Conservation (phyloP, 2,113 vertebrate species). For the Mobula hypostoma region DNA sequence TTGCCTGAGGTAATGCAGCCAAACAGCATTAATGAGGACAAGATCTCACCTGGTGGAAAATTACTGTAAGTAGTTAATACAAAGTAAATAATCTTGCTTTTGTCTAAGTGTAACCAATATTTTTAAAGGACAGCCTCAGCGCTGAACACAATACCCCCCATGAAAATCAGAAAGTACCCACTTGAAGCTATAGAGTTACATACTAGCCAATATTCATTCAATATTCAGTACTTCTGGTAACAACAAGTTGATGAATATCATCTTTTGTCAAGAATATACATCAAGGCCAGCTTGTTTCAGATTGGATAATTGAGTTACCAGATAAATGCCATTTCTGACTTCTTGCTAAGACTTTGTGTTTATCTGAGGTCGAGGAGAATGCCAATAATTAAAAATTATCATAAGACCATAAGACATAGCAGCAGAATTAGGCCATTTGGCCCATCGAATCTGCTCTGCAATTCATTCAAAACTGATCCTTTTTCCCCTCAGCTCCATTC, state of each 20-base stretch:
- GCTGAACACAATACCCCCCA: too few relatives aligned
- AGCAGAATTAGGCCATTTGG: too few relatives aligned
- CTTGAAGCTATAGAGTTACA: background rate
- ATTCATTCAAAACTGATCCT: too few relatives aligned
- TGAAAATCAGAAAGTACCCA: background rate
- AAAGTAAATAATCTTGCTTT: conserved; percentile 16
- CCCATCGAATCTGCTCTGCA: too few relatives aligned
- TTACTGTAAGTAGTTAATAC: background rate
- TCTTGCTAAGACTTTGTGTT: background rate
- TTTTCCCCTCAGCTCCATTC: too few relatives aligned
- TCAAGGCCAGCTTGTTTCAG: background rate
- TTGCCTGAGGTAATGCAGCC: conserved; percentile 3
- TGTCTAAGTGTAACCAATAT: background rate
- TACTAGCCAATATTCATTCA: background rate
- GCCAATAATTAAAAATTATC: background rate
- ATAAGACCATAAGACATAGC: too few relatives aligned
- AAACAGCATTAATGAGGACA: conserved; percentile 18
- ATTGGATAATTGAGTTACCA: background rate
- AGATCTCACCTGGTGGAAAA: conserved; percentile 10
- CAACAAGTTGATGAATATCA: background rate
- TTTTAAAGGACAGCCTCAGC: background rate
- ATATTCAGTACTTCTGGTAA: background rate
- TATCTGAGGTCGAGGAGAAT: background rate
- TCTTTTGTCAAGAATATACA: background rate
- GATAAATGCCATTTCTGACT: background rate